phyloP scores from a whole-genome alignment of 1,140 invertebrate genomes.

The Manduca sexta region DNA sequence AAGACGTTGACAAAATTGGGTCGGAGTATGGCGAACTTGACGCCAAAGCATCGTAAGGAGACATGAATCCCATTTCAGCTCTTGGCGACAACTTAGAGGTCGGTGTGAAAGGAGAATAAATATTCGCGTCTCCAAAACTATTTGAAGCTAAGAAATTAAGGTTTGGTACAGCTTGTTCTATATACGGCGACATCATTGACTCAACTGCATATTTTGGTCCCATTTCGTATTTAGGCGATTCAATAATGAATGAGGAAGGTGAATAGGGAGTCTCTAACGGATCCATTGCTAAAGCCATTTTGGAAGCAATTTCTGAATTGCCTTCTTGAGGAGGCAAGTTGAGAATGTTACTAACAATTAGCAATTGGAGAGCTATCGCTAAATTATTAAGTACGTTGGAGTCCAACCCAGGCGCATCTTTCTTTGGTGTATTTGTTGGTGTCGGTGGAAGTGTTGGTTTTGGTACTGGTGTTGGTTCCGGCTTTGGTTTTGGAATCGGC shows the following conservation, averaged over 20 bases:
- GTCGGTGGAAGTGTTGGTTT: neutral
- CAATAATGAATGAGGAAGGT: neutral
- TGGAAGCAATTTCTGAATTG: neutral
- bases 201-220: neutral
- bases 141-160: conserved; percentile 37
- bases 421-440: neutral
- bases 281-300: neutral
- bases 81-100: conserved; percentile 9
- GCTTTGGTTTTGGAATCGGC: neutral
- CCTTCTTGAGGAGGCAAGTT: conserved; percentile 25
- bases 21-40: conserved; percentile 24
- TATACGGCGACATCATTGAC: neutral
- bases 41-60: conserved; percentile 48
- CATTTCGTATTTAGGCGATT: conserved; percentile 5
- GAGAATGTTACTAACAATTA: conserved; percentile 52
- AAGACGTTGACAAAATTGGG: conserved; percentile 5
- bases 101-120: neutral
- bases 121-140: conserved; percentile 8
- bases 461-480: neutral
- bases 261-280: neutral
- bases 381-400: conserved; percentile 49
- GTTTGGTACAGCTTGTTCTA: conserved; percentile 18
- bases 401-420: conserved; percentile 23
- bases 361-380: conserved; percentile 50
- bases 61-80: conserved; percentile 33